phyloP scores from a whole-genome alignment of 2,888 invertebrate species.

The Hydraecia micacea region DNA sequence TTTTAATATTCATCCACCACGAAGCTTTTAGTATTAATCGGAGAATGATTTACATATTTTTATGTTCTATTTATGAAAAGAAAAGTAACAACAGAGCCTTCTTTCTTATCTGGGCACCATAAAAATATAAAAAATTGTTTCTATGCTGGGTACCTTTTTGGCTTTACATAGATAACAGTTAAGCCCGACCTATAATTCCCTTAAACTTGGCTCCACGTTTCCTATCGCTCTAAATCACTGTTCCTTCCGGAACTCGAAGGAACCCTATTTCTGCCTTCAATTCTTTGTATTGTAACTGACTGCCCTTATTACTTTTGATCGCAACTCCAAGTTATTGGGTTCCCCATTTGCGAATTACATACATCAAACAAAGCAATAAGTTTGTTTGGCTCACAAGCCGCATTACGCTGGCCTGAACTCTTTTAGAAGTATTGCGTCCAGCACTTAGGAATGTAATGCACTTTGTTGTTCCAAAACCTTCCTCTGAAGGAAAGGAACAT shows the following conservation, averaged over 20 bases:
- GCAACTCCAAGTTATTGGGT: constrained; percentile 50
- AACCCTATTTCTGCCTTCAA: constrained; percentile 36
- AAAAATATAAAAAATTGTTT: neutral
- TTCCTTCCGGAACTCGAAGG: constrained; percentile 27
- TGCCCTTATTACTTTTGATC: constrained; percentile 47
- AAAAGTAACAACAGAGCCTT: neutral
- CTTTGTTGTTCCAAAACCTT: neutral
- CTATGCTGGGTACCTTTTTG: neutral
- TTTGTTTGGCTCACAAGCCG: constrained; percentile 23
- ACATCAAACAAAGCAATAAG: constrained; percentile 24
- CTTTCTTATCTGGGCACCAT: neutral
- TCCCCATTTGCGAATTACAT: constrained; percentile 31
- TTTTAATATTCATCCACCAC: constrained; percentile 20
- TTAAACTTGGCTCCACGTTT: constrained; percentile 26
- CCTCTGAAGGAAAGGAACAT: constrained; percentile 5
- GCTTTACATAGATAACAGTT: neutral
- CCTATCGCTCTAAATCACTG: constrained; percentile 41
- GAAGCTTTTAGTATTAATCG: constrained; percentile 1
- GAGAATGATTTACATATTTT: constrained; percentile 13
- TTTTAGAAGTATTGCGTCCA: neutral
- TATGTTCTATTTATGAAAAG: neutral
- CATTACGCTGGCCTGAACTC: neutral
- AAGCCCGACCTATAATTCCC: constrained; percentile 11
- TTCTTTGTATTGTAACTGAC: constrained; percentile 49
- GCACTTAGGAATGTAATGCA: constrained; percentile 34